Conservation (phyloP, 2,113 vertebrate genomes). For the Trogon surrucura region DNA sequence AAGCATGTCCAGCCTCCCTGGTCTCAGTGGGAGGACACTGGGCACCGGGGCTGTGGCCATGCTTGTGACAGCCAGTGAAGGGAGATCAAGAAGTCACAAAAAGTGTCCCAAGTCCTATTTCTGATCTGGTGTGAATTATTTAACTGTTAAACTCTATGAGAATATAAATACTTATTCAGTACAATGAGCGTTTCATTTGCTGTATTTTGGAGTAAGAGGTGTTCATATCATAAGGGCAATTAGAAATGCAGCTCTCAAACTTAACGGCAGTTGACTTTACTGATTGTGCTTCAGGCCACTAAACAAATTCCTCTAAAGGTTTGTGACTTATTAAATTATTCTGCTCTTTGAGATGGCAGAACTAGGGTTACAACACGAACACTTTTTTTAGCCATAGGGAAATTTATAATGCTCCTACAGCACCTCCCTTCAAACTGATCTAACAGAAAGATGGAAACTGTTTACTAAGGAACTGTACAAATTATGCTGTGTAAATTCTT, state of each 20-base stretch:
- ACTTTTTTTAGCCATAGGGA: background rate
- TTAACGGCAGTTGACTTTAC: background rate
- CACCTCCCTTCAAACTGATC: background rate
- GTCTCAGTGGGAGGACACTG: background rate
- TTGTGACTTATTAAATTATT: slow-evolving; percentile 1
- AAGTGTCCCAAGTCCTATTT: background rate
- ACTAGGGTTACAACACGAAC: background rate
- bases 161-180: background rate
- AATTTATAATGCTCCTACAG: background rate
- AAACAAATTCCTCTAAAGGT: background rate
- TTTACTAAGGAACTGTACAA: background rate
- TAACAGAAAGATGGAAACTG: background rate
- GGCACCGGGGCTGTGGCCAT: background rate
- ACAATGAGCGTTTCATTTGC: background rate
- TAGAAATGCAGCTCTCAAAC: background rate
- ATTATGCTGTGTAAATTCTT: background rate
- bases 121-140: background rate
- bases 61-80: background rate
- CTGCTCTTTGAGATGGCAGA: background rate
- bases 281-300: background rate
- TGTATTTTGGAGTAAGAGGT: background rate
- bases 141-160: background rate
- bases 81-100: background rate
- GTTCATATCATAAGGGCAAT: background rate
- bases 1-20: background rate